These are phyloP conservation scores for Pontoporia blainvillei DNA, from an alignment of 2,113 vertebrate species.

Conservation along the genomic window DNA sequence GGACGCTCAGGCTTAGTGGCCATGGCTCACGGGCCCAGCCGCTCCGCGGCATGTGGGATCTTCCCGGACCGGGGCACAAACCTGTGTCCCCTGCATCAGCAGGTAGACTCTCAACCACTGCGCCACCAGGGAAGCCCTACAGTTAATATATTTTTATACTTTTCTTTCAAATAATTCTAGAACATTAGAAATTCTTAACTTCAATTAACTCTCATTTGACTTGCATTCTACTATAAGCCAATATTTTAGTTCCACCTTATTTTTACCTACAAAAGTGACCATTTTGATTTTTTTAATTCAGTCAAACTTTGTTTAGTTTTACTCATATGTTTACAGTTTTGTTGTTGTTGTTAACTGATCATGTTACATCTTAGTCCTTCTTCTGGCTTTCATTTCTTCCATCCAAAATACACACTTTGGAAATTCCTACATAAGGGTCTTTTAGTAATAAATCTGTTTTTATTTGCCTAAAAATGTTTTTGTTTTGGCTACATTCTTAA, in stretches of 20 bases:
- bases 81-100: no score
- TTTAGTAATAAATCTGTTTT: constrained; percentile 14
- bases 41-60: no score
- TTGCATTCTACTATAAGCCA: neutral
- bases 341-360: neutral
- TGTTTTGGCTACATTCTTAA: neutral
- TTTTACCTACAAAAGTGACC: neutral
- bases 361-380: neutral
- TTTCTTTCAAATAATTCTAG: neutral
- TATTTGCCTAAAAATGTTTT: neutral
- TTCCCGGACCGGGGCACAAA: no score
- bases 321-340: neutral
- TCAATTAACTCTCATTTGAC: neutral
- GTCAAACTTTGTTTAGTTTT: neutral
- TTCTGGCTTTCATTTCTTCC: neutral
- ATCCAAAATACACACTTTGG: neutral
- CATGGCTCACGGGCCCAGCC: no score
- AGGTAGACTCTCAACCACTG: no score
- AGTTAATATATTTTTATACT: neutral
- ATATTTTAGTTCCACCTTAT: neutral
- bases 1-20: no score
- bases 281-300: neutral
- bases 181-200: neutral
- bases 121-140: no score
- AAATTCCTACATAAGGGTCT: neutral